A percentile compares a stretch with the other conserved stretches of the same genome.
phyloP scores from a whole-genome alignment of 2,888 invertebrate genomes.

The Eumacrocentrus americanus region DNA sequence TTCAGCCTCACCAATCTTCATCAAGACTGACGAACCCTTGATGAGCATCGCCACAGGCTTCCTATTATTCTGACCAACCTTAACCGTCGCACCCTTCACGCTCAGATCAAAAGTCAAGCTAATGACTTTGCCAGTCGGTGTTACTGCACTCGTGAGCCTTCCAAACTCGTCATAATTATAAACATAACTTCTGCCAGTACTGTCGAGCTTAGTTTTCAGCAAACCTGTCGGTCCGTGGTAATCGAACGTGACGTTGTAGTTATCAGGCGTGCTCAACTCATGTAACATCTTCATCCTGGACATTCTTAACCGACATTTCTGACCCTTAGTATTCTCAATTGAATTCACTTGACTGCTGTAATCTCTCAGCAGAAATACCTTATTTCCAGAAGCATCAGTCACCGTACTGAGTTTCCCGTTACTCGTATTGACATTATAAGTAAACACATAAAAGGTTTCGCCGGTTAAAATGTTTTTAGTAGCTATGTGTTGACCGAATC shows the following conservation, averaged over 20 bases:
- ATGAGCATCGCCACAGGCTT: slow-evolving; percentile 86
- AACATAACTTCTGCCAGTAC: slow-evolving; percentile 87
- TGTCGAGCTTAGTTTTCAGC: slow-evolving; percentile 85
- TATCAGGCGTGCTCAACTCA: slow-evolving; percentile 89
- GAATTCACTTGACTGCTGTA: slow-evolving; percentile 90
- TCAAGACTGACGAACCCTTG: slow-evolving; percentile 84
- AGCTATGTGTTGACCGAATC: slow-evolving; percentile 93
- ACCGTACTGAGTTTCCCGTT: slow-evolving; percentile 94
- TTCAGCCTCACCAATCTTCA: slow-evolving; percentile 82
- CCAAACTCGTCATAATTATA: slow-evolving; percentile 97
- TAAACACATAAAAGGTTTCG: slow-evolving; percentile 90
- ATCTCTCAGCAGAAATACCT: slow-evolving; percentile 81
- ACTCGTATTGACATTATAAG: slow-evolving; percentile 95
- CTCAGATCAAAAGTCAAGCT: slow-evolving; percentile 88
- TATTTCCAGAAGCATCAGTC: slow-evolving; percentile 90
- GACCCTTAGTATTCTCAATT: slow-evolving; percentile 91
- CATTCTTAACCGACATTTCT: slow-evolving; percentile 89
- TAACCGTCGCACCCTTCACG: slow-evolving; percentile 86
- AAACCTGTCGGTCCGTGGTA: slow-evolving; percentile 91
- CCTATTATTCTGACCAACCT: slow-evolving; percentile 81
- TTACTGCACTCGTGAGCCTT: slow-evolving; percentile 86
- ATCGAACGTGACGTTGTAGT: slow-evolving; percentile 91
- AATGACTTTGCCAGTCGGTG: slow-evolving; percentile 94
- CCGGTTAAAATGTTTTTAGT: slow-evolving; percentile 95
- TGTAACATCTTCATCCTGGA: slow-evolving; percentile 91